phyloP scores from a whole-genome alignment of 2,888 invertebrate species.

The Amblyjoppa proteus region DNA sequence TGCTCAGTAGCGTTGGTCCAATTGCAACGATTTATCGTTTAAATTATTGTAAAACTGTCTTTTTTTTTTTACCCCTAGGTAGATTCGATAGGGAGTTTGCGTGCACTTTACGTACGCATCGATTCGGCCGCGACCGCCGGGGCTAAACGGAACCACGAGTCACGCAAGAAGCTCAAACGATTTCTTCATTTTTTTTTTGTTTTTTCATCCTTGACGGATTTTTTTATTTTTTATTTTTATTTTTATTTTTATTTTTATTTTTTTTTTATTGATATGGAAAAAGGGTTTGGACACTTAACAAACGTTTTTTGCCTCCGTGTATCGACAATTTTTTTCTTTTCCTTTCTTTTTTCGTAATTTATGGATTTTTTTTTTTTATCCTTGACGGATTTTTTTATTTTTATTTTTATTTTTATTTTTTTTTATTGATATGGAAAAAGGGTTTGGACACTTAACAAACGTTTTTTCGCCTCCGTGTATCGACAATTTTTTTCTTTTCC shows the following conservation, averaged over 20 bases:
- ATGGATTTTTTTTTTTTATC: neutral
- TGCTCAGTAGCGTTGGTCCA: constrained; percentile 78
- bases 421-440: neutral
- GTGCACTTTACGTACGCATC: constrained; percentile 28
- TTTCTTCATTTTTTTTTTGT: constrained; percentile 17
- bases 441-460: too few relatives aligned
- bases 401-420: constrained; percentile 5
- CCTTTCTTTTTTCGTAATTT: neutral
- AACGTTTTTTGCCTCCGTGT: too few relatives aligned
- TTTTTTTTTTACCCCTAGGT: constrained; percentile 51
- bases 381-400: constrained; percentile 8
- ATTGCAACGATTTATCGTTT: constrained; percentile 78
- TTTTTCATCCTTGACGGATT: neutral
- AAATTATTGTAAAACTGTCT: constrained; percentile 55
- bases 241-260: neutral
- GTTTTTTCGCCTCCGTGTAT: too few relatives aligned
- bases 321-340: neutral
- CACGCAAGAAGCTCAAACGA: constrained; percentile 15
- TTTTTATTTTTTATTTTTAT: neutral
- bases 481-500: neutral
- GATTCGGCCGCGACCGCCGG: neutral
- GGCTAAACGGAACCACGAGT: constrained; percentile 32
- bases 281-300: too few relatives aligned
- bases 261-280: neutral
- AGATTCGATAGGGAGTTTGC: constrained; percentile 68